Base-by-base conservation (phyloP, 2,113 vertebrate species). In the Notothenia coriiceps region DNA sequence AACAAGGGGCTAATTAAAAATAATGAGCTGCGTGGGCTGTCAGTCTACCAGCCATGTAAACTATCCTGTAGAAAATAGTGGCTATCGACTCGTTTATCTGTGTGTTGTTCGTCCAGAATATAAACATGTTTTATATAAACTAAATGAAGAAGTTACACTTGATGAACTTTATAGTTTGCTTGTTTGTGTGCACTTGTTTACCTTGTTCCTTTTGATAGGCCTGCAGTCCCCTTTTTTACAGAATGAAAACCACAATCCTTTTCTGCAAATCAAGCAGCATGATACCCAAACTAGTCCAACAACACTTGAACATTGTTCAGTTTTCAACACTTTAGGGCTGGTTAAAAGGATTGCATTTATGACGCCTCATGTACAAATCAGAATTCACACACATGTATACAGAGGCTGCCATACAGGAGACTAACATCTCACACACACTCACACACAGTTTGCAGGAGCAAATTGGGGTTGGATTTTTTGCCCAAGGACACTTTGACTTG, bases 1-100 rank as follows among this genome's bases (percentile, higher is more conserved):
- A 68, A 77, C 70, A 83, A 69, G 47, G 50, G 40, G 35, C 35
- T 69, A 76, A 85, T 88, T 82, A 84, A 79, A 67, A 75, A 82
- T 88, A 85, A 74, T 81, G 50, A 79, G 74, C 22, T 79, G 74
- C 1, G 71, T 85, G 74, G 79, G 86, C 54, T 75, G 18, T 78
- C 50, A 10, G 35, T 73, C 52, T 73, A 61, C 15, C 57, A 54
- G 67, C 55, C 57, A 68, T 79, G 79, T 77, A 75, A 84, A 87
- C 65, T 62, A 70, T 75, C 12, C 60, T 75, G 55, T 40, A 20
- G 50, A 67, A 40, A 70, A 74, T 18, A 73, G 12, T 49, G 43
- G 22, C 35, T 50, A 2, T 35, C 29, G 47, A 59, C 46, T 62
- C 66, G 13, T 60, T 59, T 69, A 52, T 81, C 62, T 67, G 29